These are phyloP conservation scores for Ips nitidus DNA, from an alignment of 1,140 invertebrate species.

Conservation along the genomic window DNA sequence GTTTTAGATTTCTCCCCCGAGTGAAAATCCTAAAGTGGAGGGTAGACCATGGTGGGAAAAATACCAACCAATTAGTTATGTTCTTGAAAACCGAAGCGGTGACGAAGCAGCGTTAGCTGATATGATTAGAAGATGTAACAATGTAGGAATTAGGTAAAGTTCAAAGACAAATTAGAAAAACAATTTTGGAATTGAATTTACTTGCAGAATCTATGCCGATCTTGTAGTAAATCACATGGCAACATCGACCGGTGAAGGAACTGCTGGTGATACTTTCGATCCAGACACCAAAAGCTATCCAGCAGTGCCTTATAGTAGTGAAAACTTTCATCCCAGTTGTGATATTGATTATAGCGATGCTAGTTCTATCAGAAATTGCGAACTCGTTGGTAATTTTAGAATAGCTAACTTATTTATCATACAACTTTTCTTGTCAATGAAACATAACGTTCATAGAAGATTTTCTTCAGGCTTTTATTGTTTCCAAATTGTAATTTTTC, in stretches of 20 bases:
- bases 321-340: slow-evolving; percentile 63
- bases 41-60: slow-evolving; percentile 78
- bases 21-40: slow-evolving; percentile 58
- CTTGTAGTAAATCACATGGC: slow-evolving; percentile 89
- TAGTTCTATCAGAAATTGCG: slow-evolving; percentile 69
- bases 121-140: slow-evolving; percentile 60
- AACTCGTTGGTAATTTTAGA: slow-evolving; percentile 52
- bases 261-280: slow-evolving; percentile 60
- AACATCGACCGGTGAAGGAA: slow-evolving; percentile 63
- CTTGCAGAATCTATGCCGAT: slow-evolving; percentile 79
- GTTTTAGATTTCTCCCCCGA: slow-evolving; percentile 61
- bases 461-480: too few species aligned
- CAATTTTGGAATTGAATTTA: neutral
- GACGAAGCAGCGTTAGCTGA: slow-evolving; percentile 66
- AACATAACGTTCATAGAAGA: too few species aligned
- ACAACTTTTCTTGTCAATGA: too few species aligned
- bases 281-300: slow-evolving; percentile 58
- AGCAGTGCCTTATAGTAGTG: slow-evolving; percentile 57
- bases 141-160: slow-evolving; percentile 44
- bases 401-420: too few species aligned
- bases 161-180: slow-evolving; percentile 1
- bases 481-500: too few species aligned
- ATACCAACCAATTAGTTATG: slow-evolving; percentile 89
- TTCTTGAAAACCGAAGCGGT: slow-evolving; percentile 75
- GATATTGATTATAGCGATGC: slow-evolving; percentile 50